Evolutionary conservation across 1,140 invertebrate genomes (phyloP).

Genomic region (Diorhabda carinulata): DNA sequence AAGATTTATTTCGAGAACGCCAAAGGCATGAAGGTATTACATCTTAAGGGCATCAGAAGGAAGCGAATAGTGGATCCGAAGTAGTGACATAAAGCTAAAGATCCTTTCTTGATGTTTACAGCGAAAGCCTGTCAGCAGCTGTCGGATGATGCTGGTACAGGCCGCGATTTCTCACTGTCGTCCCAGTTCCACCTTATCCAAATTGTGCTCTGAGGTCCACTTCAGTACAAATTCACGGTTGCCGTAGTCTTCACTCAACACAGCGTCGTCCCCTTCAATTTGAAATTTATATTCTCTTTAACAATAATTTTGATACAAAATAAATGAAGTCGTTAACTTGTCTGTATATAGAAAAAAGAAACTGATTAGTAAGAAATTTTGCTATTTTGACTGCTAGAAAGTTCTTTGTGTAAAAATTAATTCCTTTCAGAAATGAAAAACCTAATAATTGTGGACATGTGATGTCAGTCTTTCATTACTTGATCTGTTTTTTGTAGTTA

Average conservation of each 20-base stretch:
- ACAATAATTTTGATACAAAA: no score
- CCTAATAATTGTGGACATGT: no score
- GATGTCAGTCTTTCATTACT: no score
- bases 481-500: no score
- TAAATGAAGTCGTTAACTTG: no score
- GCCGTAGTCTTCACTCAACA: neutral
- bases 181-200: conserved; percentile 21
- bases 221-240: conserved; percentile 20
- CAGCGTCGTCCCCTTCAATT: conserved; percentile 1
- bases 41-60: conserved; percentile 20
- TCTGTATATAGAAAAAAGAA: no score
- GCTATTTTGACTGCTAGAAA: no score
- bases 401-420: no score
- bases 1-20: conserved; percentile 13
- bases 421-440: no score
- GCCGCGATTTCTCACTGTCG: conserved; percentile 24
- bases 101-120: conserved; percentile 24
- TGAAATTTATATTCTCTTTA: no score
- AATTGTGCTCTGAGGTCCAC: conserved; percentile 15
- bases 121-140: conserved; percentile 23
- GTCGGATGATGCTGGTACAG: conserved; percentile 21
- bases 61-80: conserved; percentile 10
- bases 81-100: conserved; percentile 18
- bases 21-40: conserved; percentile 16
- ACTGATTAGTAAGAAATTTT: no score